Base-by-base conservation (phyloP, 2,888 invertebrate genomes). In the Tenthredo mesomela region DNA sequence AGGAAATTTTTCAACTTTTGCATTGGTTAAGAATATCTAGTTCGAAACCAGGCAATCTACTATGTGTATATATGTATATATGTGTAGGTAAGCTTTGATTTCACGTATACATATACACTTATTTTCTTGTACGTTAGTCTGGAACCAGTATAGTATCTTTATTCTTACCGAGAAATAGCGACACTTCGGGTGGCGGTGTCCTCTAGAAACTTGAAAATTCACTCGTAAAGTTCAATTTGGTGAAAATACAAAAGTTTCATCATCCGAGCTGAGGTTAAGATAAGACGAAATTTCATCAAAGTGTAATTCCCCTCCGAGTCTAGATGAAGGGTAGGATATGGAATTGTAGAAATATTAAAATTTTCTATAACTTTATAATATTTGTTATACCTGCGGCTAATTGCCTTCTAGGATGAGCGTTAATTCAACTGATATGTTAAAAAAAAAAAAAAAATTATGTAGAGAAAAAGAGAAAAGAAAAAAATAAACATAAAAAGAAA, bases 221-320 rank as follows among this genome's bases (percentile, higher is more conserved):
- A 86, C 87, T 87, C 88, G 89, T 89, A 89, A 90, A 91, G 90
- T 89, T 90, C 89, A 90, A 90, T 91, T 90, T 88, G 88, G 87
- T 87, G 88, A 85, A 86, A 88, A 86, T 87, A 87, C 86, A 87
- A 89, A 91, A 90, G 88, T 91, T 91, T 88, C 73, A 73, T 73
- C 73, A 43, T 21, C 73, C 25, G 43, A 37, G 70, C 70, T 9
- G 21, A 47, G 61, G 61, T 4, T 61, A 61, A 67, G 54, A 78
- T 84, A 40, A 33, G 29, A 29, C 33, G 25, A 82, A 85, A 77
- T 33, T 33, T 21, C 18, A 21, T 21, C 43, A 73, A 21, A 43
- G 29, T 73, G 40, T 43, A 21, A 40, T 43, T 73, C 12, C 18
- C 21, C 73, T 43, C 43, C 40, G 73, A 25, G 40, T 43, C 3